Conservation (phyloP, 37 sponge, comb jelly and placozoan genomes). For the Agelas oroides region DNA sequence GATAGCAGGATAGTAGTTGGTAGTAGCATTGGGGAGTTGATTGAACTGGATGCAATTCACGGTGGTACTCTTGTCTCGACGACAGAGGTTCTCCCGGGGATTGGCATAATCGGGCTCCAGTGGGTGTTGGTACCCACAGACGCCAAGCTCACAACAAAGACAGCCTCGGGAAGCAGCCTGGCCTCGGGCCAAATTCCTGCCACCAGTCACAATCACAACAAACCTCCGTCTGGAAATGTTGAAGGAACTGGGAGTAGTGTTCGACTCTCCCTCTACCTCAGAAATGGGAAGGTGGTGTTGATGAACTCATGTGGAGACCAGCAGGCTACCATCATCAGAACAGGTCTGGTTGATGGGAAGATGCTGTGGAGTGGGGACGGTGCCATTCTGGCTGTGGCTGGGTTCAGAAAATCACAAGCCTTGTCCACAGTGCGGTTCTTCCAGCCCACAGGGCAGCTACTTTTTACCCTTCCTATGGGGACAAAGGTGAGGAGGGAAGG, state of each 20-base stretch:
- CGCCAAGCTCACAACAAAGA: slow-evolving; percentile 13
- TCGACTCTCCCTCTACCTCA: slow-evolving; percentile 80
- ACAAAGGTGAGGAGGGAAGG: slow-evolving; percentile 87
- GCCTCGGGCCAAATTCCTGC: slow-evolving; percentile 36
- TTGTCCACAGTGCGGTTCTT: slow-evolving; percentile 86
- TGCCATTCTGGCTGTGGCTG: slow-evolving; percentile 85
- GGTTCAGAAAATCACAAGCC: slow-evolving; percentile 76
- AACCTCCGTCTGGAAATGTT: not conserved
- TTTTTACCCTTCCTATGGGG: slow-evolving; percentile 80
- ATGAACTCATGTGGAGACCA: slow-evolving; percentile 94
- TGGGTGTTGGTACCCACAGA: slow-evolving; percentile 76
- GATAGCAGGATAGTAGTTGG: slow-evolving; percentile 86
- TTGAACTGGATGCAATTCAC: slow-evolving; percentile 84
- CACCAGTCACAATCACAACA: not conserved
- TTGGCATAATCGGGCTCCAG: slow-evolving; percentile 87
- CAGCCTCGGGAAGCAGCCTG: slow-evolving; percentile 18
- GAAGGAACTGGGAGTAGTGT: slow-evolving; percentile 20
- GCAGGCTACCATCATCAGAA: slow-evolving; percentile 88
- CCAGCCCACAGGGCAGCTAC: slow-evolving; percentile 77
- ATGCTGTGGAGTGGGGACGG: slow-evolving; percentile 86
- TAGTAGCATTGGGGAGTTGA: slow-evolving; percentile 87
- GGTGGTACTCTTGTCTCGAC: slow-evolving; percentile 87
- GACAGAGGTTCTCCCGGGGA: slow-evolving; percentile 91
- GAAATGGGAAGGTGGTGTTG: slow-evolving; percentile 91
- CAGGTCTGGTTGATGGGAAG: slow-evolving; percentile 84